Percentiles rank a stretch among this genome's conserved stretches.
phyloP scores from a whole-genome alignment of 2,888 invertebrate genomes.

The Caenorhabditis sp. region DNA sequence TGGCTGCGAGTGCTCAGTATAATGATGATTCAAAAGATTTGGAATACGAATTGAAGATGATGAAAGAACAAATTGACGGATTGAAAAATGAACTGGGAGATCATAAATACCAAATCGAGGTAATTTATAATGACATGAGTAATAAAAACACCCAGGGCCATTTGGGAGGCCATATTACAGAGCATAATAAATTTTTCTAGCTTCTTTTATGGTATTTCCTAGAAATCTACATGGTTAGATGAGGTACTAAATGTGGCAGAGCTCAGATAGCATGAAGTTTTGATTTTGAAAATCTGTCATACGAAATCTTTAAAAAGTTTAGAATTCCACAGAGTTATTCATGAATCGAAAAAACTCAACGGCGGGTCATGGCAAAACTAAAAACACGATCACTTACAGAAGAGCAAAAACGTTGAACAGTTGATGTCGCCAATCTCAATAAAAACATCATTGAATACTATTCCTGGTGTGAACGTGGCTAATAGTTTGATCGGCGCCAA shows the following conservation, averaged over 20 bases:
- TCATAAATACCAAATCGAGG: background rate
- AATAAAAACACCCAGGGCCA: no score
- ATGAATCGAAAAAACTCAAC: no score
- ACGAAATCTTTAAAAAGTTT: background rate
- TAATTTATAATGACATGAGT: no score
- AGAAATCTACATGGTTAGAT: no score
- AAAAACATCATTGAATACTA: background rate
- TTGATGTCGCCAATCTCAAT: background rate
- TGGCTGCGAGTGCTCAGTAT: background rate
- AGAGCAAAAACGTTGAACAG: background rate
- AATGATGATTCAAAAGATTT: constrained; percentile 1
- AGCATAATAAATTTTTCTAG: no score
- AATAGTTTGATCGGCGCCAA: constrained; percentile 36
- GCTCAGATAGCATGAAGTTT: no score
- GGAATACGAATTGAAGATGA: constrained; percentile 1
- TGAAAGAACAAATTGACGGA: constrained; percentile 12
- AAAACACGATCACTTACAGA: no score
- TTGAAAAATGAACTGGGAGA: constrained; percentile 9
- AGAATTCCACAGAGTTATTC: no score
- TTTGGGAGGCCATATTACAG: no score
- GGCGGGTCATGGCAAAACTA: no score
- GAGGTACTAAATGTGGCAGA: no score
- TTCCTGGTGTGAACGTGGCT: constrained; percentile 26
- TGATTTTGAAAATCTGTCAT: constrained; percentile 6
- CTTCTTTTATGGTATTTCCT: no score